These are phyloP conservation scores for Platyrinchus mystaceus DNA, from an alignment of 2,797 vertebrate genomes.

Conservation along the genomic window DNA sequence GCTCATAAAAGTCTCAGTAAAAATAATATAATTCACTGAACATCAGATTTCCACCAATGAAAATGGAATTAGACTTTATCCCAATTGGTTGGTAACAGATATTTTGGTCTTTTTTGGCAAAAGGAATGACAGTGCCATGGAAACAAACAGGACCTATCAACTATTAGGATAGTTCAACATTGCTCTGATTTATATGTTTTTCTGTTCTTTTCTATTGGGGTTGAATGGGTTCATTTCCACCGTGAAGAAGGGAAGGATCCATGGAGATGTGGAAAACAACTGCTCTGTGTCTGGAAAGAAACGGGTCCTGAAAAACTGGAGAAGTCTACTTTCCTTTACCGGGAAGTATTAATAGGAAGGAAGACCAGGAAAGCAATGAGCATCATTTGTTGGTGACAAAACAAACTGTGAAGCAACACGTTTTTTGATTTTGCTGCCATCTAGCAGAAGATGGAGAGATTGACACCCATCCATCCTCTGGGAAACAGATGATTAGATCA, in stretches of 20 bases:
- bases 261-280: background rate
- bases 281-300: background rate
- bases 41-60: background rate
- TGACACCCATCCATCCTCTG: background rate
- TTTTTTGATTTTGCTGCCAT: constrained; percentile 57
- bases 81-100: background rate
- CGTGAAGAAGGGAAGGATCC: background rate
- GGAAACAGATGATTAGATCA: background rate
- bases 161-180: background rate
- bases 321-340: background rate
- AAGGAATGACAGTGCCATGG: background rate
- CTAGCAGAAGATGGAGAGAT: constrained; percentile 12
- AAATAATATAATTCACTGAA: background rate
- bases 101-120: background rate
- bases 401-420: background rate
- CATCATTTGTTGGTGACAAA: background rate
- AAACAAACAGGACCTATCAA: background rate
- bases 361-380: background rate
- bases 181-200: background rate
- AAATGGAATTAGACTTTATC: background rate
- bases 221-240: background rate
- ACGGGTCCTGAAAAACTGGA: background rate
- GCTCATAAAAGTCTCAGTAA: background rate
- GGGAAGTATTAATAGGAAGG: background rate
- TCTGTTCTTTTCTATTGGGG: background rate